Percentiles rank a stretch among this genome's conserved stretches.
These are phyloP conservation scores for Calameuta idolon DNA, from an alignment of 2,888 invertebrate genomes.

Conservation along the genomic window DNA sequence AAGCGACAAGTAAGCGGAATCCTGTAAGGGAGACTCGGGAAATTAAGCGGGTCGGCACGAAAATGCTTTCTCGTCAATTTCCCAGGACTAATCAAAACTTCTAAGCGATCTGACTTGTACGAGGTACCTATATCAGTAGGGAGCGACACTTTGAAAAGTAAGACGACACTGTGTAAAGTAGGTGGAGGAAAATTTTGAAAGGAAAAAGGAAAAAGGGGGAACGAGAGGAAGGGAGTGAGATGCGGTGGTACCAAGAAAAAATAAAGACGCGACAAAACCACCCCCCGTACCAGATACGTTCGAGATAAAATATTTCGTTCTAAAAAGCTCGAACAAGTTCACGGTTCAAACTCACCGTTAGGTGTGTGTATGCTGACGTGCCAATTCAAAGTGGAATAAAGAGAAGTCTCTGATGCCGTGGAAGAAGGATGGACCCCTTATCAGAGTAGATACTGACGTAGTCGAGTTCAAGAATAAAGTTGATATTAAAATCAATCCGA, in stretches of 20 bases:
- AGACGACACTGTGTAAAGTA: constrained; percentile 11
- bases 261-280: background rate
- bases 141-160: constrained; percentile 10
- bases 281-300: background rate
- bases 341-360: background rate
- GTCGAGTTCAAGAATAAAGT: constrained; percentile 54
- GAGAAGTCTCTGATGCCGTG: constrained; percentile 15
- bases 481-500: constrained; percentile 66
- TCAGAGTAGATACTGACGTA: background rate
- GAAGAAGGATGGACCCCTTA: constrained; percentile 3
- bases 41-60: constrained; percentile 35
- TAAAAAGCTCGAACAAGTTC: background rate
- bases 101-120: constrained; percentile 12
- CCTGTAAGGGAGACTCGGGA: constrained; percentile 41
- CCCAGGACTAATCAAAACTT: constrained; percentile 56
- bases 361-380: background rate
- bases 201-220: constrained; percentile 26
- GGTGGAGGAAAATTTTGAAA: background rate
- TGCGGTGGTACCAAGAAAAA: constrained; percentile 21
- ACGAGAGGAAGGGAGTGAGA: constrained; percentile 21
- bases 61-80: constrained; percentile 47
- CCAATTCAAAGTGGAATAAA: constrained; percentile 18
- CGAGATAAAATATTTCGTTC: background rate
- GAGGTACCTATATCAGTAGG: background rate
- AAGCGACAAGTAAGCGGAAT: constrained; percentile 44